Base-by-base conservation (phyloP, 2,113 vertebrate genomes). In the Chaenocephalus aceratus region DNA sequence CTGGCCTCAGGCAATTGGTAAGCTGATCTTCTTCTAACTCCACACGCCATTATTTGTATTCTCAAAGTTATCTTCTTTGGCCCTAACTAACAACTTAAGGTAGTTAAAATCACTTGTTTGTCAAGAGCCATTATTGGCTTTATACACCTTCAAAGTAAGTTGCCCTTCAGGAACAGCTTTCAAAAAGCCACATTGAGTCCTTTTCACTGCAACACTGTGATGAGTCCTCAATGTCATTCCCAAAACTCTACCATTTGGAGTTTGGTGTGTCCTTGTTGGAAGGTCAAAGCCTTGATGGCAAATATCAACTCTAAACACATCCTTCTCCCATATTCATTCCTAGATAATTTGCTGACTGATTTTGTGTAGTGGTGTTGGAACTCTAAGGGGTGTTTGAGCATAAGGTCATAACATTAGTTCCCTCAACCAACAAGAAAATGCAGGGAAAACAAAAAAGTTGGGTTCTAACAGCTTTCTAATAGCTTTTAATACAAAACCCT, bases 321-420 rank as follows among this genome's bases (percentile, higher is more conserved):
- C 61, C 52, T 16, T 15, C 12, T 41, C 34, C 21, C 10, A 53
- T 23, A 10, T 18, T 53, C 34, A 51, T 71, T 71, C 54, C 14
- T 63, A 1, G 13, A 26, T 58, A 83, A 18, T 18, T 51, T 26
- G 5, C 46, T 51, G 65, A 68, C 26, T 53, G 26, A 67, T 15
- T 53, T n/a, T 11, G 10, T 63, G 54, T 13, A 26, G 66, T 52
- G 48, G 26, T 11, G 6, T 36, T 4, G 26, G 57, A 23, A 51
- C 63, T 75, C n/a, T 45, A 48, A 83, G 36, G 52, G 59, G 21
- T 21, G 69, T 69, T 15, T 51, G 46, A 68, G 53, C 64, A 62
- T 60, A 82, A 77, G 58, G 68, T 85, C 68, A 74, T 41, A 3
- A 4, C 70, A 46, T 5, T 45, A 44, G 57, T 57, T 75, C 56